Base-by-base conservation (phyloP, 2,888 invertebrate species). In the Amitus sp. region DNA sequence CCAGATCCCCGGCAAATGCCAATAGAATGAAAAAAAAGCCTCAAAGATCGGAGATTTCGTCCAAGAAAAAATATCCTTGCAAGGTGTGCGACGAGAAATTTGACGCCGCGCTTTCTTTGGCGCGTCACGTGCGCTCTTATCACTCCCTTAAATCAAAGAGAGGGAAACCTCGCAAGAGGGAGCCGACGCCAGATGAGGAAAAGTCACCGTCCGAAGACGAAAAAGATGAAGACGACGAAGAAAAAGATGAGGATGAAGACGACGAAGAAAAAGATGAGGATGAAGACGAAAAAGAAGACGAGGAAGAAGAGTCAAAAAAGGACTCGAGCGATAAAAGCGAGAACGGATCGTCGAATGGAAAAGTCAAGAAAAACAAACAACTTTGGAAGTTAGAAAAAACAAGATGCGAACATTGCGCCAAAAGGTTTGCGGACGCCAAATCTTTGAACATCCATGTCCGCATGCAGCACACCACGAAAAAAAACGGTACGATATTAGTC, bases 61-160 rank as follows among this genome's bases (percentile, higher is more conserved):
- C 39, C 1, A 68, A 68, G 30, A 76, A 75, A 51, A 64, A 75
- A 43, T 82, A 74, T 30, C 47, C 76, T 10, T 82, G 82, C 58
- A 82, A 82, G 64, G 71, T 74, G 17, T 82, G 82, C 52, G 53
- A 75, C 2, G 74, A 78, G 23, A 77, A 74, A 18, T 82, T 82
- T 39, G 78, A 82, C 17, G 76, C 77, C 1, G 80, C 76, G 0
- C 74, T 82, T 2, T 72, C 74, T 0, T 59, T 82, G 7, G 82
- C 82, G 0, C 74, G 82, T 49, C 82, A 82, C 28, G 79, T 77
- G 0, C 73, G 79, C 9, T 67, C 72, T 0, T 70, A 71, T 49
- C 81, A 81, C 55, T 71, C 76, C n/a, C n/a, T n/a, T n/a, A n/a
- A n/a, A 3, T 70, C 71, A 20, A 74, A 72, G 49, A 70, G 73